Percentiles rank a stretch among this genome's conserved stretches.
These are phyloP conservation scores for Cassiopea xamachana DNA, from an alignment of 30 jellyfish, hydroid and myxozoan genomes.

Conservation along the genomic window DNA sequence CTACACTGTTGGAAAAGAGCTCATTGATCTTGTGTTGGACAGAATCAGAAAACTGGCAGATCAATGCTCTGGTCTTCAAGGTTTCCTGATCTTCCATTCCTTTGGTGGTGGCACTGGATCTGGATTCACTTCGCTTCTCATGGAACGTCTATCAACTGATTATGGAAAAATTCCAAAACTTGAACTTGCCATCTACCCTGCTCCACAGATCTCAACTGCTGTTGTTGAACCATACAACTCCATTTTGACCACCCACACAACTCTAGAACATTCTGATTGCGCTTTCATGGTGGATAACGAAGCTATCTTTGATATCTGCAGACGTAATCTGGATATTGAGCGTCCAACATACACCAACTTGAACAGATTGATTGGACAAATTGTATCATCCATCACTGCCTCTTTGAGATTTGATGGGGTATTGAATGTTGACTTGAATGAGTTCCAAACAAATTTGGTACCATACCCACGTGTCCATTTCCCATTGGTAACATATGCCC, in stretches of 20 bases:
- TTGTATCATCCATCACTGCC: slow-evolving; percentile 91
- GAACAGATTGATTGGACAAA: slow-evolving; percentile 91
- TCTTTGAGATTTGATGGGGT: slow-evolving; percentile 96
- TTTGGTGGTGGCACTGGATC: slow-evolving; percentile 99
- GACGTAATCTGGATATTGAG: slow-evolving; percentile 88
- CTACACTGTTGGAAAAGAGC: slow-evolving; percentile 96
- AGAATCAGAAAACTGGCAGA: slow-evolving; percentile 95
- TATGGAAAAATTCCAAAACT: slow-evolving; percentile 92
- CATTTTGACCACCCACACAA: slow-evolving; percentile 91
- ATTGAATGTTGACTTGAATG: slow-evolving; percentile 92
- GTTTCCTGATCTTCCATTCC: slow-evolving; percentile 95
- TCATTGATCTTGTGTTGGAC: slow-evolving; percentile 87
- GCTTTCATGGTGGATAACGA: slow-evolving; percentile 95
- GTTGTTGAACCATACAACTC: slow-evolving; percentile 98
- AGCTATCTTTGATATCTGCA: slow-evolving; percentile 92
- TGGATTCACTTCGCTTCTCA: slow-evolving; percentile 92
- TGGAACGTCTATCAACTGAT: slow-evolving; percentile 94
- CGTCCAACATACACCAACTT: slow-evolving; percentile 94
- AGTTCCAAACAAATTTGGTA: slow-evolving; percentile 95
- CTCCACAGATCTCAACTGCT: slow-evolving; percentile 97
- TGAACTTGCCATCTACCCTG: slow-evolving; percentile 96
- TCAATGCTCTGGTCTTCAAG: slow-evolving; percentile 96
- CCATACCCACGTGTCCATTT: slow-evolving; percentile 98
- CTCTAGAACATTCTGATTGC: slow-evolving; percentile 89
- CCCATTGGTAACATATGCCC: slow-evolving; percentile 95